These are phyloP conservation scores for Sphaeramia orbicularis DNA, from an alignment of 2,797 vertebrate species.

Conservation along the genomic window DNA sequence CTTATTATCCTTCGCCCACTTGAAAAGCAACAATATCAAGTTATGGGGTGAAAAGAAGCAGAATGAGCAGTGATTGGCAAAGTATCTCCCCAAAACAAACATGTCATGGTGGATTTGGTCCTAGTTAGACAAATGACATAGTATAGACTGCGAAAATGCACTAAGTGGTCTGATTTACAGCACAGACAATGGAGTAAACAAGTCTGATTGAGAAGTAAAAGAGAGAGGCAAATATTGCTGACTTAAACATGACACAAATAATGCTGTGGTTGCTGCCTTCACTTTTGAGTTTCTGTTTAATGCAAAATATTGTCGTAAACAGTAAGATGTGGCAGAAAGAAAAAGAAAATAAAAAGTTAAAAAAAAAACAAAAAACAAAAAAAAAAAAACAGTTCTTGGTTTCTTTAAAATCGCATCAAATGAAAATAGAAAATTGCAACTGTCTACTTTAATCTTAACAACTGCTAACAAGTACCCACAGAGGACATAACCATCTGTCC, in stretches of 20 bases:
- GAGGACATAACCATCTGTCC: slow-evolving; percentile 33
- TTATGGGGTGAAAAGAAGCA: slow-evolving; percentile 57
- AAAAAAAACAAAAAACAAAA: too few relatives aligned
- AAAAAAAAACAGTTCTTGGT: too few relatives aligned
- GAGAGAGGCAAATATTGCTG: slow-evolving; percentile 35
- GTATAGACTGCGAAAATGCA: slow-evolving; percentile 35
- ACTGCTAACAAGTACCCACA: slow-evolving; percentile 45
- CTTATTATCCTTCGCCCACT: slow-evolving; percentile 55
- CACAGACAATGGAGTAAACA: slow-evolving; percentile 68
- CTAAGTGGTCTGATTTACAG: slow-evolving; percentile 66
- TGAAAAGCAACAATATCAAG: slow-evolving; percentile 66
- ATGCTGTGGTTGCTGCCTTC: slow-evolving; percentile 4
- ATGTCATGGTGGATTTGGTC: slow-evolving; percentile 70
- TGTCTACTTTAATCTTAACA: slow-evolving; percentile 14
- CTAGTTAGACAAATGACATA: slow-evolving; percentile 43
- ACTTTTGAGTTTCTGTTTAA: slow-evolving; percentile 11
- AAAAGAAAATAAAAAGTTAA: neutral
- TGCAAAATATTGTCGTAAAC: slow-evolving; percentile 5
- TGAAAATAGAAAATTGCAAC: slow-evolving; percentile 7
- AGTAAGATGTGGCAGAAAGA: neutral
- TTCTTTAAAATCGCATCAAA: neutral
- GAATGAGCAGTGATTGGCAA: slow-evolving; percentile 71
- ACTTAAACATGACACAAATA: slow-evolving; percentile 22
- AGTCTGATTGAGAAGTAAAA: slow-evolving; percentile 59
- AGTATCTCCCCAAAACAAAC: slow-evolving; percentile 74